Conservation (phyloP, 2,797 vertebrate genomes). For the Cheirogaleus major region DNA sequence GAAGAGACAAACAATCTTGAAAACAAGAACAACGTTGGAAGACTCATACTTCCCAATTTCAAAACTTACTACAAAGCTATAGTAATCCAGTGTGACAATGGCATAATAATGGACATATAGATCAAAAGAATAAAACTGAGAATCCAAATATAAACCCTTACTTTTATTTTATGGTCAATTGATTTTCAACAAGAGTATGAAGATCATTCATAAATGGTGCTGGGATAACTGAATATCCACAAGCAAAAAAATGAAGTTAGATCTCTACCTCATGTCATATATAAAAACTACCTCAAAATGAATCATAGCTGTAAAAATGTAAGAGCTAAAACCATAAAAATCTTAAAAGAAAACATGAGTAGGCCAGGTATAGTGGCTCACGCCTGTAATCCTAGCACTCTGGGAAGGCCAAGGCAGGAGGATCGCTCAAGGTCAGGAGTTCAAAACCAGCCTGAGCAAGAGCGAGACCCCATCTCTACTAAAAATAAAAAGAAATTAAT, state of each 20-base stretch:
- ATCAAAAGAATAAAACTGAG: not conserved
- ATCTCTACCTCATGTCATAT: not conserved
- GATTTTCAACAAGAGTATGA: not conserved
- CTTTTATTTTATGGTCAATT: not conserved
- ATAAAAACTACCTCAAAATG: not conserved
- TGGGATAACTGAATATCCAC: not conserved
- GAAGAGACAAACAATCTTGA: not conserved
- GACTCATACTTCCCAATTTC: not conserved
- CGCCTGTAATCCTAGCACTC: too few species aligned
- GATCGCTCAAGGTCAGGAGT: too few species aligned
- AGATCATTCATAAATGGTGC: not conserved
- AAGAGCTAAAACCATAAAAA: not conserved
- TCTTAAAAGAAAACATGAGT: not conserved
- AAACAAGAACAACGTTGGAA: not conserved
- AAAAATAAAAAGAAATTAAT: too few species aligned
- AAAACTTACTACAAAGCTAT: conserved; percentile 1
- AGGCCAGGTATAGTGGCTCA: too few species aligned
- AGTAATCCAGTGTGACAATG: not conserved
- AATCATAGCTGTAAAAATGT: not conserved
- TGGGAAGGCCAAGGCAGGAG: too few species aligned
- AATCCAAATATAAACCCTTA: not conserved
- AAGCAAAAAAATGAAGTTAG: not conserved
- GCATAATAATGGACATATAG: not conserved
- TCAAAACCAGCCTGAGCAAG: too few species aligned
- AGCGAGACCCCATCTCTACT: too few species aligned